A percentile compares a stretch with the other conserved stretches of the same genome.
phyloP scores from a whole-genome alignment of 2,888 invertebrate genomes.

The Drosophila vallismaia region DNA sequence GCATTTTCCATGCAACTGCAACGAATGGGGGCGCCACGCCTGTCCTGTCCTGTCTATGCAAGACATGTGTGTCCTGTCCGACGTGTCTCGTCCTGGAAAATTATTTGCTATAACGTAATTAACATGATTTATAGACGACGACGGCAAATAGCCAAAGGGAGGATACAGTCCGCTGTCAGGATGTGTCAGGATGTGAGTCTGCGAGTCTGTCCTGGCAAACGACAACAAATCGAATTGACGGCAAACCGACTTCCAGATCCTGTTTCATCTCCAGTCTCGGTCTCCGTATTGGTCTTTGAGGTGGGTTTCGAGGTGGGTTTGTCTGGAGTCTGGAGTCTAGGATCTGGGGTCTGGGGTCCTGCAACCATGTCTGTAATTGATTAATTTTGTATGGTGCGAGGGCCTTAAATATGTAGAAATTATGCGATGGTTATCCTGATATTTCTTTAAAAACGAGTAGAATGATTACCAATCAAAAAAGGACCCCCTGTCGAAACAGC shows the following conservation, averaged over 20 bases:
- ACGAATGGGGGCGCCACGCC: constrained; percentile 10
- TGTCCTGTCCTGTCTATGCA: too few species aligned
- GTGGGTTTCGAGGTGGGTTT: too few species aligned
- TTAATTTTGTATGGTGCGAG: too few species aligned
- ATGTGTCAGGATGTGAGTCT: constrained; percentile 22
- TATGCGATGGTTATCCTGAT: too few species aligned
- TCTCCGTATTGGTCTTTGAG: constrained; percentile 9
- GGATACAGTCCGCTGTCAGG: constrained; percentile 1
- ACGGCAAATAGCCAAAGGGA: constrained; percentile 58
- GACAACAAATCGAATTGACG: constrained; percentile 68
- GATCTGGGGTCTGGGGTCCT: too few species aligned
- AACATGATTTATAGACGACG: constrained; percentile 76
- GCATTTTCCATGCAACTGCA: constrained; percentile 58
- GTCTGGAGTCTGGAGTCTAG: too few species aligned
- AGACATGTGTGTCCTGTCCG: background rate
- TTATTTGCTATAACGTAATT: constrained; percentile 78
- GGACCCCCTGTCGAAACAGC: background rate
- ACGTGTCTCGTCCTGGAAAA: constrained; percentile 61
- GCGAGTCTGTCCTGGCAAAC: constrained; percentile 62
- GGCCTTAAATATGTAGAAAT: too few species aligned
- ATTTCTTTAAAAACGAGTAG: too few species aligned
- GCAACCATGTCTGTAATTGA: constrained; percentile 67
- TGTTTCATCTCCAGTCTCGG: constrained; percentile 41
- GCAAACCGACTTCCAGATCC: constrained; percentile 50
- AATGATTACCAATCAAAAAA: too few species aligned